Evolutionary conservation across 2,113 vertebrate species (phyloP).

Genomic region (Macquaria australasica): DNA sequence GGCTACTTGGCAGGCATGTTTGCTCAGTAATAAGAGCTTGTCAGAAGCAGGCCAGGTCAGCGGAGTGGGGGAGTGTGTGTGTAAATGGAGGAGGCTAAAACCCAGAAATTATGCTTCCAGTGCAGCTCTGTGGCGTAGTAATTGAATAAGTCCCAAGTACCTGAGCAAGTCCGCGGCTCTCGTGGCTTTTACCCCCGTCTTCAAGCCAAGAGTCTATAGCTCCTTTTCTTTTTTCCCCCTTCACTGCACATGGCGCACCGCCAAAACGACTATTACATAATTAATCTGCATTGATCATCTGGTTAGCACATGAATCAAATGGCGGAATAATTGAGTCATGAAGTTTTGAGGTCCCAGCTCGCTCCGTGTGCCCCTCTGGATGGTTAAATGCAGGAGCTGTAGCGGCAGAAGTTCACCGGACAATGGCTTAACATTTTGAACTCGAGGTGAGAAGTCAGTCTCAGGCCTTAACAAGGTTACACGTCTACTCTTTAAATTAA

Average conservation of each 20-base stretch:
- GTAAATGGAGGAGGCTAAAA: conserved; percentile 60
- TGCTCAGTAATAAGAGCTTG: conserved; percentile 84
- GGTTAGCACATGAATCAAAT: conserved; percentile 91
- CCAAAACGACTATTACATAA: conserved; percentile 92
- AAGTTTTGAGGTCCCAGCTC: conserved; percentile 71
- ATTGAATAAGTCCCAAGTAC: conserved; percentile 83
- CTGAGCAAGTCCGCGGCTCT: conserved; percentile 65
- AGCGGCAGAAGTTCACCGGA: conserved; percentile 52
- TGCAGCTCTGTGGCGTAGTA: conserved; percentile 71
- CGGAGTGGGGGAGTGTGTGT: conserved; percentile 39
- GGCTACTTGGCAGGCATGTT: conserved; percentile 86
- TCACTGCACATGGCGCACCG: conserved; percentile 87
- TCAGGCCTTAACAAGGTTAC: conserved; percentile 46
- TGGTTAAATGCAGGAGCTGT: not conserved
- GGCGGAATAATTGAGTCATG: conserved; percentile 90
- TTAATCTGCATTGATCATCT: conserved; percentile 94
- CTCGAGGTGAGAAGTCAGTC: conserved; percentile 65
- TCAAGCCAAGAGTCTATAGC: conserved; percentile 53
- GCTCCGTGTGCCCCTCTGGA: not conserved
- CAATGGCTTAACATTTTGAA: conserved; percentile 69
- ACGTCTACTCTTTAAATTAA: conserved; percentile 71
- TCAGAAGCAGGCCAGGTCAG: conserved; percentile 74
- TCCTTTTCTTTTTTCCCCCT: conserved; percentile 55
- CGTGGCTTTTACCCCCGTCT: conserved; percentile 31
- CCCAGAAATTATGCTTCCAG: conserved; percentile 77